Evolutionary conservation across 2,113 vertebrate genomes (phyloP).

Genomic region (Otis tarda): DNA sequence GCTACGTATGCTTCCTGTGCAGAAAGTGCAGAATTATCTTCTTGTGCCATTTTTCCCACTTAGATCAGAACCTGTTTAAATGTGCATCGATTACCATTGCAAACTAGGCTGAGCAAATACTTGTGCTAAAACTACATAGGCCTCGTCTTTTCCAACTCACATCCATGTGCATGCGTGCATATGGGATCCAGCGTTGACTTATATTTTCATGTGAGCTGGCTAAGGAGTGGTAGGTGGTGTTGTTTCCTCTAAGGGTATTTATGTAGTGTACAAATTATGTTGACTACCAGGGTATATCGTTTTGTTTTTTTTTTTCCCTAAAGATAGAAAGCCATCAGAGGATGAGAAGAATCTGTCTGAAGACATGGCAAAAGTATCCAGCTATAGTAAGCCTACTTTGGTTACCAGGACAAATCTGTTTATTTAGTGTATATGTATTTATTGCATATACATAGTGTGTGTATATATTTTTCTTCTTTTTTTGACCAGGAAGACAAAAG

Average conservation of each 20-base stretch:
- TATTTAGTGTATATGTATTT: neutral
- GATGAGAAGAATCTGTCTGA: neutral
- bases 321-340: neutral
- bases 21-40: neutral
- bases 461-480: neutral
- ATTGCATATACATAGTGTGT: neutral
- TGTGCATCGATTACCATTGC: neutral
- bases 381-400: neutral
- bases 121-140: neutral
- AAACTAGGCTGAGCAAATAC: neutral
- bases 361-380: neutral
- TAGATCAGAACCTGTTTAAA: neutral
- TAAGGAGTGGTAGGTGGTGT: neutral
- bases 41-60: neutral
- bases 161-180: accelerated
- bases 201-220: neutral
- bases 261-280: neutral
- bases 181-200: neutral
- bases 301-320: neutral
- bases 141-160: neutral
- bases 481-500: neutral
- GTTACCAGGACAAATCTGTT: neutral
- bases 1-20: neutral
- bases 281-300: neutral
- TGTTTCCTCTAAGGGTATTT: neutral